Evolutionary conservation across 2,888 invertebrate genomes (phyloP), one percentile per base, ranked within the genome.

Genomic region (Portevinia maculata): DNA sequence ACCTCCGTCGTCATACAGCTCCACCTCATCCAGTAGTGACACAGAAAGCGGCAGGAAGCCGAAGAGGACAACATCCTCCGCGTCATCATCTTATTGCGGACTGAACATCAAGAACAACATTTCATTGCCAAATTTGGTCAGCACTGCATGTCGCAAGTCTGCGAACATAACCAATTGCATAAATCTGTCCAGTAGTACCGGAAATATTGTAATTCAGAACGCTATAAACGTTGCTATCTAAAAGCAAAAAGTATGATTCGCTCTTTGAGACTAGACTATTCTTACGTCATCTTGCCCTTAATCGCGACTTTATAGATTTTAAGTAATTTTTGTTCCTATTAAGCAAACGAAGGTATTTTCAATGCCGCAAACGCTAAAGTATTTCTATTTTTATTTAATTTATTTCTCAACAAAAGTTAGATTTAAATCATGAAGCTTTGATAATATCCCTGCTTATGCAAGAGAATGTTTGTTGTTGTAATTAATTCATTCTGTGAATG

Each of bases 181-280:
- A 9, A 88, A 87, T 39, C 85, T 89, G 46, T 78, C 87, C 9
- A 86, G 86, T 64, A 88, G 86, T 70, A 85, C 87, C 0, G 87
- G 89, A 13, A 88, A 88, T 65, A 88, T 89, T 69, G 85, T 87
- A 39, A 88, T 89, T 52, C 87, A 87, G 24, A 89, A 89, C 86
- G 86, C 87, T 7, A 86, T 89, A 8, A 88, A 89, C 78, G 87
- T 89, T 65, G 87, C 86, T 79, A 87, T 89, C 39, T 88, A 65
- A 46, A 8, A n/a, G n/a, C 13, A 44, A 19, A n/a, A 28, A 50
- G 11, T 64, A 28, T 11, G 50, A 24, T 53, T 55, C 11, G n/a
- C 39, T 48, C 19, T 39, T 13, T 65, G 37, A 74, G 64, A 74
- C 64, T 65, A 74, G 55, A 74, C 73, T 73, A 64, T 48, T 41